phyloP scores from a whole-genome alignment of 2,888 invertebrate species.

The Neuroscelio doddi region DNA sequence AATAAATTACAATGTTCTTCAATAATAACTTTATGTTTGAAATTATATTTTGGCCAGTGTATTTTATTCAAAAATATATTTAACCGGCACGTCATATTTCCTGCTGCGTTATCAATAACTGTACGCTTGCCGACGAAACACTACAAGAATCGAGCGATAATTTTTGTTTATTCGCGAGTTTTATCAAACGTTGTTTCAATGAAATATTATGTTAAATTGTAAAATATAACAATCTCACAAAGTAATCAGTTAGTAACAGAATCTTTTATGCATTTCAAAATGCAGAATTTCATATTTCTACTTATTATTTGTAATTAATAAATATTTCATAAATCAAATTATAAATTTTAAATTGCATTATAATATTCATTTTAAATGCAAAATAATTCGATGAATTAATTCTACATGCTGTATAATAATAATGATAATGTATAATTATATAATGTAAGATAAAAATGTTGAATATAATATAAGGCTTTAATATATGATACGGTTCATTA shows the following conservation, averaged over 20 bases:
- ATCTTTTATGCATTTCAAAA: background rate
- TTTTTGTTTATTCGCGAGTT: conserved; percentile 44
- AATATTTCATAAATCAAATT: conserved; percentile 1
- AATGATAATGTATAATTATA: too few species aligned
- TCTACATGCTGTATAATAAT: too few species aligned
- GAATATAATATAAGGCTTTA: background rate
- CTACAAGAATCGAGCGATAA: conserved; percentile 40
- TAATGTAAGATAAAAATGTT: background rate
- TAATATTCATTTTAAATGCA: too few species aligned
- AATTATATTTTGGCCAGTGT: background rate
- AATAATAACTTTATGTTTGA: too few species aligned
- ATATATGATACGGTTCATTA: background rate
- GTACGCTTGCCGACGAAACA: conserved; percentile 42
- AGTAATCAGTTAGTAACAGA: background rate
- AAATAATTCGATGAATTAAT: background rate
- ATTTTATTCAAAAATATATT: conserved; percentile 38
- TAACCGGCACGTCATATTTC: conserved; percentile 33
- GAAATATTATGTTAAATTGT: conserved; percentile 36
- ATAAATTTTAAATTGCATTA: background rate
- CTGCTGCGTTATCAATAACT: conserved; percentile 43
- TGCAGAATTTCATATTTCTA: background rate
- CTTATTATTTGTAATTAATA: background rate
- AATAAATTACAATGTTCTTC: background rate
- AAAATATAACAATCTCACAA: conserved; percentile 38
- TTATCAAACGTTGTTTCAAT: conserved; percentile 33